Evolutionary conservation across 2,888 invertebrate species (phyloP), one percentile per base, ranked within the genome.

Genomic region (Rhagophthalmus giganteus): DNA sequence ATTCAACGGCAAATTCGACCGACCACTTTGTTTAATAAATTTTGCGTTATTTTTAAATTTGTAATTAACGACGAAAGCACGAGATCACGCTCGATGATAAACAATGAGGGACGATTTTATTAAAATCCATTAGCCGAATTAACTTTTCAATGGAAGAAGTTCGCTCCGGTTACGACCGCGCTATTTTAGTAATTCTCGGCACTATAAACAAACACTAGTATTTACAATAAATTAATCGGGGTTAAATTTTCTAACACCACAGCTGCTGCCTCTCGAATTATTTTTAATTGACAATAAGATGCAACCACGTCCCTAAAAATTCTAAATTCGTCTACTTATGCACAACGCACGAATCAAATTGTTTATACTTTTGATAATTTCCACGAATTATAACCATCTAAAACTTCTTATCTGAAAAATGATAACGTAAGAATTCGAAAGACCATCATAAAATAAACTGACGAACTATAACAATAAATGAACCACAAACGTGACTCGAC

Each of bases 171-270:
- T 32, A 32, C 30, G 26, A 31, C 46, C 24, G 46, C 37, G 13
- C 31, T 11, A 14, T 16, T 24, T 25, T 8, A 27, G 14, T 15
- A 14, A 25, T 27, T 37, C 37, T 20, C 15, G 41, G 32, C 14
- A 9, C n/a, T n/a, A 28, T 20, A 35, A 44, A 44, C 42, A 35
- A 37, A 37, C 44, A 34, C 35, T 10, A 41, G 2, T 12, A 32
- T n/a, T 20, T 27, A 39, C 16, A 27, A 28, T 27, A 32, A 33
- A 45, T 24, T 51, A 51, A 51, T 51, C 46, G 51, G 39, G 51
- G 51, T 51, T 51, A 51, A 51, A 41, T 51, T 45, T 34, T 51
- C 34, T 45, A 51, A 46, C 51, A 51, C 45, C 30, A 26, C 51
- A 51, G 51, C 35, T n/a, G n/a, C n/a, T 51, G 48, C 34, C 7